phyloP scores from a whole-genome alignment of 2,888 invertebrate species.

The Acanthosepion pharaonis region DNA sequence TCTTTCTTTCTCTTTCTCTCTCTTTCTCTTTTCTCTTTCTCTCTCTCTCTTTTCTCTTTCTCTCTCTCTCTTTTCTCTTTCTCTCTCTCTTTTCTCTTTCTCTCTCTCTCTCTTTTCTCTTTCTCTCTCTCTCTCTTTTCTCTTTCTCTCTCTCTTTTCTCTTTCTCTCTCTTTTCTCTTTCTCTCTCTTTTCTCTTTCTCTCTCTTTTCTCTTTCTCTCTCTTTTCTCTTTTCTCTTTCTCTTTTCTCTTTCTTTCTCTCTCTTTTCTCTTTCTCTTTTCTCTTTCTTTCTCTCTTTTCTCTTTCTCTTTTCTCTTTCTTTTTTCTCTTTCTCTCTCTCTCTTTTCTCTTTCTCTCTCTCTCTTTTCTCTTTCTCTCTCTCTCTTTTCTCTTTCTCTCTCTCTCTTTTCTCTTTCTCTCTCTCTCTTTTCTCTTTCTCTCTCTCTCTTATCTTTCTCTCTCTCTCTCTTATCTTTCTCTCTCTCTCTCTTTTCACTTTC shows the following conservation, averaged over 20 bases:
- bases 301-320: too few relatives aligned
- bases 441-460: background rate
- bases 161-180: background rate
- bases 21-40: background rate
- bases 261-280: too few relatives aligned
- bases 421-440: too few relatives aligned
- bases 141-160: background rate
- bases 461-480: background rate
- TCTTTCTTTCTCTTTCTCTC: too few relatives aligned
- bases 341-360: background rate
- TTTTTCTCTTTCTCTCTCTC: too few relatives aligned
- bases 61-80: too few relatives aligned
- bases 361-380: accelerated
- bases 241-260: background rate
- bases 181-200: background rate
- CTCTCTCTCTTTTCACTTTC: background rate
- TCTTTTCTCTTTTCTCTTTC: too few relatives aligned
- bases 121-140: background rate
- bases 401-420: accelerated
- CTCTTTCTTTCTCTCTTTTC: background rate
- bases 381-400: background rate
- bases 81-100: background rate
- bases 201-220: accelerated
- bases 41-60: accelerated
- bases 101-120: too few relatives aligned